Evolutionary conservation across 2,888 invertebrate species (phyloP).

Genomic region (Microdon myrmicae): DNA sequence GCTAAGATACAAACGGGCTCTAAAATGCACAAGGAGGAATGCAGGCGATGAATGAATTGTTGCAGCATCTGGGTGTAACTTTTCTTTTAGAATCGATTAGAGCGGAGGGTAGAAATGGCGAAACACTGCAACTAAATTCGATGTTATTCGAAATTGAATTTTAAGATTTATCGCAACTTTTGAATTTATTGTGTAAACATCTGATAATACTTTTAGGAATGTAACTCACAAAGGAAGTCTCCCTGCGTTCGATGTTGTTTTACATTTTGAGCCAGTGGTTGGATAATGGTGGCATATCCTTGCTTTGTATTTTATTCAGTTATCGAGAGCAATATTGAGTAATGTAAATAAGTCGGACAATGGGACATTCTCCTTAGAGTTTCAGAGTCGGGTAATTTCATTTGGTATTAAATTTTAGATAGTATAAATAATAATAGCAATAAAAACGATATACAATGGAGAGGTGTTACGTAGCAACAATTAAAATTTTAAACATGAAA

Average conservation of each 20-base stretch:
- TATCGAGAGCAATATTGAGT: too few relatives aligned
- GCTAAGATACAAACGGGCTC: not conserved
- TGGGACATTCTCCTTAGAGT: too few relatives aligned
- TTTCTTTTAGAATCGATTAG: not conserved
- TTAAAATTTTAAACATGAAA: too few relatives aligned
- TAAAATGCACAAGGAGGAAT: slow-evolving; percentile 14
- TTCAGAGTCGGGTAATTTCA: too few relatives aligned
- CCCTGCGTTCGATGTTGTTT: not conserved
- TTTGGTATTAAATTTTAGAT: too few relatives aligned
- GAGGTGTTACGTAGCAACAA: too few relatives aligned
- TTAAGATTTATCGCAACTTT: slow-evolving; percentile 33
- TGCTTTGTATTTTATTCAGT: too few relatives aligned
- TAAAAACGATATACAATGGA: too few relatives aligned
- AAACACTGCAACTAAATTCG: slow-evolving; percentile 23
- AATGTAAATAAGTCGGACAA: too few relatives aligned
- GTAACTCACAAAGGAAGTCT: not conserved
- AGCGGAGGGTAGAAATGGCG: not conserved
- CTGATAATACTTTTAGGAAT: slow-evolving; percentile 15
- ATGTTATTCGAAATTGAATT: slow-evolving; percentile 37
- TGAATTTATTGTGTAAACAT: slow-evolving; percentile 31
- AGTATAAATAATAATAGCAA: too few relatives aligned
- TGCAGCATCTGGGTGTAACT: slow-evolving; percentile 6
- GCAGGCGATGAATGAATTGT: slow-evolving; percentile 22
- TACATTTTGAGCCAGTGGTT: too few relatives aligned
- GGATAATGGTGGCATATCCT: too few relatives aligned